These are phyloP conservation scores for Tympanoctomys barrerae DNA, from an alignment of 2,797 vertebrate genomes.

Conservation along the genomic window DNA sequence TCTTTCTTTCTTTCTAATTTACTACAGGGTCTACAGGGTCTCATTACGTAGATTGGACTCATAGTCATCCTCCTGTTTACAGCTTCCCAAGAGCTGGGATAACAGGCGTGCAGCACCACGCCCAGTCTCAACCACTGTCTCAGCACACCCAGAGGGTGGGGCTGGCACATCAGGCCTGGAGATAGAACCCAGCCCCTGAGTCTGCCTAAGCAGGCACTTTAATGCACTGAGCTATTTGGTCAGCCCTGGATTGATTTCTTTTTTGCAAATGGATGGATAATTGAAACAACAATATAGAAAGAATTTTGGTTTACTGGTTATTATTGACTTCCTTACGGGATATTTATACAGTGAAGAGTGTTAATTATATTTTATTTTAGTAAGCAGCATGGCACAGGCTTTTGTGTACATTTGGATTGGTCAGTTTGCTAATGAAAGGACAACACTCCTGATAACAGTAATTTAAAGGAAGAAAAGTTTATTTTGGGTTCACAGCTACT, in stretches of 20 bases:
- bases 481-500: neutral
- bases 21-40: too few relatives aligned
- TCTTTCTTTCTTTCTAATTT: too few relatives aligned
- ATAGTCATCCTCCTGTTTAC: too few relatives aligned
- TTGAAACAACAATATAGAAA: neutral
- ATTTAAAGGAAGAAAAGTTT: neutral
- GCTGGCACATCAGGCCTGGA: too few relatives aligned
- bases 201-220: too few relatives aligned
- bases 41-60: too few relatives aligned
- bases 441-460: neutral
- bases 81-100: too few relatives aligned
- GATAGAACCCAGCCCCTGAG: too few relatives aligned
- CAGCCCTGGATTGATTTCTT: neutral
- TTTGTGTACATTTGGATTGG: neutral
- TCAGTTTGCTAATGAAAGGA: neutral
- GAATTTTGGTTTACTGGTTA: neutral
- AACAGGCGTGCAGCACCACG: too few relatives aligned
- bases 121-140: too few relatives aligned
- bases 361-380: neutral
- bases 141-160: too few relatives aligned
- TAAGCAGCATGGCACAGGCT: neutral
- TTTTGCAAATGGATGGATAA: neutral
- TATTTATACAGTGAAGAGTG: neutral
- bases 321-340: neutral
- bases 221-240: too few relatives aligned